A percentile compares a stretch with the other conserved stretches of the same genome.
Conservation (phyloP, 2,888 invertebrate species). For the Drosophila paranaensis region DNA sequence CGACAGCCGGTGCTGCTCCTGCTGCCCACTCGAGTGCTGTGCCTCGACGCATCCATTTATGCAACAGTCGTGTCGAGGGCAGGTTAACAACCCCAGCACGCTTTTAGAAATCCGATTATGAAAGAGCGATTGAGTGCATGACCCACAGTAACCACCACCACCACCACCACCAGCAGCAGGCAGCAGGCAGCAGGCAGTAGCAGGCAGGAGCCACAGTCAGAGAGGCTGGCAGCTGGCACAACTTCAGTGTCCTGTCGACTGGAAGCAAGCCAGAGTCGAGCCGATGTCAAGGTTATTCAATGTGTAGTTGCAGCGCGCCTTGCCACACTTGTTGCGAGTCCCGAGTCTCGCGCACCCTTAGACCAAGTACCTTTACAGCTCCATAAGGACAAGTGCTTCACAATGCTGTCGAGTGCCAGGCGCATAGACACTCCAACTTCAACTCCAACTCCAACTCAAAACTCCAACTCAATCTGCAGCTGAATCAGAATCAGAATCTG, state of each 20-base stretch:
- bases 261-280: conserved; percentile 14
- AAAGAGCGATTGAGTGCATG: conserved; percentile 65
- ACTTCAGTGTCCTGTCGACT: conserved; percentile 15
- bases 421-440: not conserved
- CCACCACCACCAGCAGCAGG: too few relatives aligned
- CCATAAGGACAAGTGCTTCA: conserved; percentile 46
- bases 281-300: conserved; percentile 71
- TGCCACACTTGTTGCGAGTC: conserved; percentile 61
- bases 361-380: conserved; percentile 14
- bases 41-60: conserved; percentile 35
- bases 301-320: conserved; percentile 20
- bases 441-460: not conserved
- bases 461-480: not conserved
- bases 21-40: not conserved
- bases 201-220: not conserved
- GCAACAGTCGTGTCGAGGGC: conserved; percentile 43
- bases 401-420: conserved; percentile 35
- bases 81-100: conserved; percentile 74
- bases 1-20: not conserved
- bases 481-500: not conserved
- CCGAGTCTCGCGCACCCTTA: conserved; percentile 7
- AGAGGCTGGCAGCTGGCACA: not conserved
- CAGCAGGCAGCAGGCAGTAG: conserved; percentile 1
- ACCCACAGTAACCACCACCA: conserved; percentile 45
- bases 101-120: conserved; percentile 72